These are phyloP conservation scores for Cynopterus brachyotis DNA, from an alignment of 2,113 vertebrate species.

Conservation along the genomic window DNA sequence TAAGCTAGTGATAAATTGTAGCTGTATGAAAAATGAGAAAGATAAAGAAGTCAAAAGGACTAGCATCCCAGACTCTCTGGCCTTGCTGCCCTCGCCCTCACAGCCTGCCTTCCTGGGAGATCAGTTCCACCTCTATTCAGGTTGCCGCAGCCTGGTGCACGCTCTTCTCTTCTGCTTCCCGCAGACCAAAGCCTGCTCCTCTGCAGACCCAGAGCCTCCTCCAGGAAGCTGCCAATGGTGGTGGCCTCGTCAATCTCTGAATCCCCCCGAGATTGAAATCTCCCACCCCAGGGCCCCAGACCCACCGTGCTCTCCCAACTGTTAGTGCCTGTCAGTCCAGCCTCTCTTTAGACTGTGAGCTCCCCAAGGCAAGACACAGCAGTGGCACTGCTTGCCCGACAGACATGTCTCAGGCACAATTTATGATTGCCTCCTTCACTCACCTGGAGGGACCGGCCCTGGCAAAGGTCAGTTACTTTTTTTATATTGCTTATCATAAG, in stretches of 20 bases:
- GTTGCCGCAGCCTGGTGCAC: too few relatives aligned
- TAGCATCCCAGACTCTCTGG: neutral
- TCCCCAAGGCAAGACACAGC: neutral
- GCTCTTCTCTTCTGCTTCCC: neutral
- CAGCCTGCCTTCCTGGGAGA: neutral
- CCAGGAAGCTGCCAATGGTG: neutral
- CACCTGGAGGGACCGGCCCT: neutral
- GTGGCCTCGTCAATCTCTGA: neutral
- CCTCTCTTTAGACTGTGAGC: neutral
- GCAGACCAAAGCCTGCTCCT: neutral
- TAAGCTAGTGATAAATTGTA: neutral
- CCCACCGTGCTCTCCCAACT: neutral
- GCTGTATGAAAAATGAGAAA: neutral
- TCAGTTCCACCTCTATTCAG: neutral
- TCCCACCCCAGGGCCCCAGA: neutral
- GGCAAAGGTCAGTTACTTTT: neutral
- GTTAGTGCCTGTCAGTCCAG: fast-evolving
- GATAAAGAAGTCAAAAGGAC: neutral
- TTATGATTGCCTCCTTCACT: neutral
- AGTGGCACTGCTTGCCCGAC: too few relatives aligned
- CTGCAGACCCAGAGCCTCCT: neutral
- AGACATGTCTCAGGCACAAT: neutral
- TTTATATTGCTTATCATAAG: neutral
- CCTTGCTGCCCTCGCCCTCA: neutral
- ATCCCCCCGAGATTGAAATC: neutral